These are phyloP conservation scores for Drosophila mercatorum DNA, from an alignment of 2,888 invertebrate genomes.

Conservation along the genomic window DNA sequence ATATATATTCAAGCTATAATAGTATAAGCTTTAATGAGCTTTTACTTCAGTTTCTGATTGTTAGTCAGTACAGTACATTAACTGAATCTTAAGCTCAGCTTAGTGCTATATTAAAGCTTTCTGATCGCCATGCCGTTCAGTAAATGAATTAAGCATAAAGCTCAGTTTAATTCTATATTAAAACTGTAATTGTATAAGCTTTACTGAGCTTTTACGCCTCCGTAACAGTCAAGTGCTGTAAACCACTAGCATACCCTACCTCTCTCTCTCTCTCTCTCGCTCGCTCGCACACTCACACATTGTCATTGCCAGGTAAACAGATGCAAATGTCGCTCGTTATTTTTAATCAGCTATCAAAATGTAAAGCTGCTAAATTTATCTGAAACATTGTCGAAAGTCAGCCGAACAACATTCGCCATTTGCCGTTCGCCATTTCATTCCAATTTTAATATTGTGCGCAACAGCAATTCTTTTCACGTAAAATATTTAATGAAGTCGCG, in stretches of 20 bases:
- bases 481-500: conserved; percentile 67
- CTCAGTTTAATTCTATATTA: no score
- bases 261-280: not conserved
- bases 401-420: conserved; percentile 22
- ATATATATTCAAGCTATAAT: not conserved
- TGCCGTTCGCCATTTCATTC: conserved; percentile 32
- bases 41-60: not conserved
- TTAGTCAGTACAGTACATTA: no score
- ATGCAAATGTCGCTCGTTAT: conserved; percentile 59
- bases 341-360: conserved; percentile 75
- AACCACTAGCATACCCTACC: not conserved
- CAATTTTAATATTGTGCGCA: conserved; percentile 37
- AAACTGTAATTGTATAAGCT: no score
- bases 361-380: conserved; percentile 39
- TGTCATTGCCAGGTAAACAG: conserved; percentile 51
- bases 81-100: no score
- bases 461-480: conserved; percentile 15
- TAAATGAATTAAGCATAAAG: no score
- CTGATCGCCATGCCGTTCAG: not conserved
- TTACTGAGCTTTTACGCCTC: no score
- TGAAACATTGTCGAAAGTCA: conserved; percentile 20
- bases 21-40: not conserved
- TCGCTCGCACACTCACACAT: not conserved
- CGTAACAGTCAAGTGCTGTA: not conserved
- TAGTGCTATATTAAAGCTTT: not conserved